phyloP scores from a whole-genome alignment of 2,888 invertebrate genomes.

The Cephus spinipes region DNA sequence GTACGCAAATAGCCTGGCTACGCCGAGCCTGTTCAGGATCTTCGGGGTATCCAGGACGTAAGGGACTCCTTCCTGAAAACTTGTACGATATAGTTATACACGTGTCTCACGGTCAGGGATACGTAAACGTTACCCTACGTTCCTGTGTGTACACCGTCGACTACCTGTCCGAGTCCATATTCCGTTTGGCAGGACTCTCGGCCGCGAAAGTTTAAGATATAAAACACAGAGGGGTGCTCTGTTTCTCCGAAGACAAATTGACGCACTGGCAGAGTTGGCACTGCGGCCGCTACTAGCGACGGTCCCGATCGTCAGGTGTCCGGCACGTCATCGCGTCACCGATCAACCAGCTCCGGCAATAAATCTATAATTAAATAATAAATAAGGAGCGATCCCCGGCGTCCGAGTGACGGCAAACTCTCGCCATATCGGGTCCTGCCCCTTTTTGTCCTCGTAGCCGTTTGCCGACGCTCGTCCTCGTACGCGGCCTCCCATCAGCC shows the following conservation, averaged over 20 bases:
- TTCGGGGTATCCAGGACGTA: background rate
- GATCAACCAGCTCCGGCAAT: slow-evolving; percentile 40
- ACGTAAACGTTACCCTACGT: background rate
- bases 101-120: background rate
- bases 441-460: slow-evolving; percentile 47
- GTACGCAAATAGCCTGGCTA: background rate
- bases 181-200: background rate
- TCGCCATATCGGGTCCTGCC: slow-evolving; percentile 56
- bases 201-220: slow-evolving; percentile 43
- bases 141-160: background rate
- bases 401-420: slow-evolving; percentile 40
- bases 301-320: slow-evolving; percentile 37
- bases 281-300: background rate
- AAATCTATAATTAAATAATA: slow-evolving; percentile 63
- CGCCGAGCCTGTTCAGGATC: background rate
- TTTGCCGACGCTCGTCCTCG: background rate
- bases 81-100: background rate
- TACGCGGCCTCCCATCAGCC: background rate
- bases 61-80: background rate
- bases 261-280: slow-evolving; percentile 3
- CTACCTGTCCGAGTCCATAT: background rate
- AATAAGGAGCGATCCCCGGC: slow-evolving; percentile 49
- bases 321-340: slow-evolving; percentile 37
- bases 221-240: slow-evolving; percentile 29
- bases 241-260: slow-evolving; percentile 42